Conservation (phyloP, 2,888 invertebrate genomes). For the Lamellibrachia satsuma region DNA sequence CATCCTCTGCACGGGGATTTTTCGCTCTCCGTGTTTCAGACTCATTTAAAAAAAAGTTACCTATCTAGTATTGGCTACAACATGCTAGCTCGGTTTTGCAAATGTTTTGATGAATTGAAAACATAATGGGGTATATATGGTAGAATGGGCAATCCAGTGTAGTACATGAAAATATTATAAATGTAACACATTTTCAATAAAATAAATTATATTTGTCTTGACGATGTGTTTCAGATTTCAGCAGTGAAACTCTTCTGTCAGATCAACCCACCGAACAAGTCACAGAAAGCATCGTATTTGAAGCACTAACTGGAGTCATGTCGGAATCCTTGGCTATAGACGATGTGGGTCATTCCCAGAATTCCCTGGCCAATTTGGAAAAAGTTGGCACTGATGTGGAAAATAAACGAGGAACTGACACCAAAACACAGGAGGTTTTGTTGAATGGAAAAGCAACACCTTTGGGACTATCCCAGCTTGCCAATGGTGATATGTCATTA, state of each 20-base stretch:
- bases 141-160: background rate
- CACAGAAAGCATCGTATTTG: background rate
- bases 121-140: background rate
- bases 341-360: background rate
- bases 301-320: background rate
- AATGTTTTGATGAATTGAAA: too few relatives aligned
- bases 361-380: background rate
- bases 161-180: background rate
- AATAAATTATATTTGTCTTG: background rate
- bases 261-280: background rate
- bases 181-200: background rate
- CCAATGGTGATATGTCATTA: background rate
- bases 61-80: too few relatives aligned
- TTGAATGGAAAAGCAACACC: background rate
- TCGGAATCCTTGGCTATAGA: background rate
- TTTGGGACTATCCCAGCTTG: background rate
- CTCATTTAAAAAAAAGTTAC: too few relatives aligned
- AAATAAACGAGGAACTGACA: background rate
- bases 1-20: too few relatives aligned
- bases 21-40: too few relatives aligned
- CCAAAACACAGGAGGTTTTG: background rate
- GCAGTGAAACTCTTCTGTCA: background rate
- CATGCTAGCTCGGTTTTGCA: too few relatives aligned
- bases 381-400: background rate
- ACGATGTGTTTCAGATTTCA: background rate